Evolutionary conservation across 1,140 invertebrate genomes (phyloP).

Genomic region (Megathymus violae): DNA sequence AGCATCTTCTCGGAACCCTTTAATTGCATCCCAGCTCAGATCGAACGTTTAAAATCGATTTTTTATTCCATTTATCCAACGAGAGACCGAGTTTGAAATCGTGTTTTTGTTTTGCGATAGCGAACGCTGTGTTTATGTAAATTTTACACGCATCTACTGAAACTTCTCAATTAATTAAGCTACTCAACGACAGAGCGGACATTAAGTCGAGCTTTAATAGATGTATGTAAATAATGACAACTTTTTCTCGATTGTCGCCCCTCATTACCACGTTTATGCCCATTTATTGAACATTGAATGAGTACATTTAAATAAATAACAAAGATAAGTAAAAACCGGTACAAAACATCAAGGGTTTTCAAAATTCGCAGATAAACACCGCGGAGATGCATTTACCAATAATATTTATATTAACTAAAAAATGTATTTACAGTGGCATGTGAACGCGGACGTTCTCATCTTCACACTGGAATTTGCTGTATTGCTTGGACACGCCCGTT

Average conservation of each 20-base stretch:
- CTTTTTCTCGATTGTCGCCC: slow-evolving; percentile 8
- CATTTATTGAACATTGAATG: slow-evolving; percentile 14
- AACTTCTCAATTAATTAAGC: slow-evolving; percentile 82
- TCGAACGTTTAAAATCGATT: slow-evolving; percentile 82
- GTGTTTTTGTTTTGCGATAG: slow-evolving; percentile 74
- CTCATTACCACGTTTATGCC: slow-evolving; percentile 22
- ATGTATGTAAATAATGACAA: slow-evolving; percentile 20
- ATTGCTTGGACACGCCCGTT: too few relatives aligned
- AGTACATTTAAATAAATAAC: slow-evolving; percentile 13
- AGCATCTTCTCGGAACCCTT: slow-evolving; percentile 75
- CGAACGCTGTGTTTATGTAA: slow-evolving; percentile 79
- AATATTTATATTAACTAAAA: too few relatives aligned
- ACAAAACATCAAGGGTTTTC: too few relatives aligned
- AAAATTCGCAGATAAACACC: too few relatives aligned
- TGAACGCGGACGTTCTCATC: too few relatives aligned
- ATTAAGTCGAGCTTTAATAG: slow-evolving; percentile 36
- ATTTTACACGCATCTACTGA: slow-evolving; percentile 79
- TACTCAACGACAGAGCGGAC: slow-evolving; percentile 48
- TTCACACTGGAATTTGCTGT: too few relatives aligned
- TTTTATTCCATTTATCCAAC: slow-evolving; percentile 80
- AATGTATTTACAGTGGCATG: too few relatives aligned
- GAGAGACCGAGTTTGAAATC: slow-evolving; percentile 68
- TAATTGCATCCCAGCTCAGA: slow-evolving; percentile 79
- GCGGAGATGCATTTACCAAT: too few relatives aligned
- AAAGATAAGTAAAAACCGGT: too few relatives aligned